Evolutionary conservation across 2,113 vertebrate genomes (phyloP).

Genomic region (Martes martes): DNA sequence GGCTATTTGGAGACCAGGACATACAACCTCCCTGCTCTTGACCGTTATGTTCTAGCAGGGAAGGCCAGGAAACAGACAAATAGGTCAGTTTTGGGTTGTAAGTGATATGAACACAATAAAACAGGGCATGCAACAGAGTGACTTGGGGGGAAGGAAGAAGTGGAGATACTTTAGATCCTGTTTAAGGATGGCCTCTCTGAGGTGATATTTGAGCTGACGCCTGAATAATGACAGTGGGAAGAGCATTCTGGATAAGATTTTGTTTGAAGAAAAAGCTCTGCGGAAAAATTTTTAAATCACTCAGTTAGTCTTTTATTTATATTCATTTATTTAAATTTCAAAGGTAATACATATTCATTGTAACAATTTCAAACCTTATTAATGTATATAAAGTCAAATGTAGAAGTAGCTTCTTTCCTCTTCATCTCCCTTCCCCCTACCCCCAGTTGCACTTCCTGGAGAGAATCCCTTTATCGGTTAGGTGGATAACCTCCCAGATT

Average conservation of each 20-base stretch:
- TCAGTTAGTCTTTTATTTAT: slow-evolving; percentile 51
- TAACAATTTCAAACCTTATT: slow-evolving; percentile 38
- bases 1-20: background rate
- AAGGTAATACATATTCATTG: slow-evolving; percentile 54
- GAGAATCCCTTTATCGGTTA: background rate
- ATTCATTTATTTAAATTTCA: slow-evolving; percentile 67
- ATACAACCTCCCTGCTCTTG: background rate
- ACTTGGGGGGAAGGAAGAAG: background rate
- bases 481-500: background rate
- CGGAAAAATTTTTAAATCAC: slow-evolving; percentile 43
- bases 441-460: background rate
- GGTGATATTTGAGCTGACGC: background rate
- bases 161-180: background rate
- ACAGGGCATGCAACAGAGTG: background rate
- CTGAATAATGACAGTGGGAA: background rate
- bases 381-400: slow-evolving; percentile 36
- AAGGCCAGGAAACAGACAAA: background rate
- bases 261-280: slow-evolving; percentile 49
- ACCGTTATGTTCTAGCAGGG: background rate
- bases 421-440: background rate
- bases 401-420: background rate
- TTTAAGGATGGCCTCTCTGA: background rate
- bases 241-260: slow-evolving; percentile 25
- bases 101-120: no score
- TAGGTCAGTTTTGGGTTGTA: background rate